phyloP scores from a whole-genome alignment of 2,888 invertebrate genomes.

The Aleiodes alternator region DNA sequence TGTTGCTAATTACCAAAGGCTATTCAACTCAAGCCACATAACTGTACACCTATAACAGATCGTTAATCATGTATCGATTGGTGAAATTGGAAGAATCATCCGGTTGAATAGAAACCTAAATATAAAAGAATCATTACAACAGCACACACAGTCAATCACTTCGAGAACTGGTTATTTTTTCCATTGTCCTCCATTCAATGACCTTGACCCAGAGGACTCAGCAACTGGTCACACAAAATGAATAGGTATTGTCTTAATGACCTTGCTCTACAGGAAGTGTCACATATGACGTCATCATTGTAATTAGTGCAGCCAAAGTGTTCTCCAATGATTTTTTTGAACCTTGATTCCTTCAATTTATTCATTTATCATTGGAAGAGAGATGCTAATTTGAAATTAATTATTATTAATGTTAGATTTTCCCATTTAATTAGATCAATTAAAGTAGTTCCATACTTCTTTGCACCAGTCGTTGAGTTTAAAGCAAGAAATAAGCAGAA shows the following conservation, averaged over 20 bases:
- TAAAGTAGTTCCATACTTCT: too few relatives aligned
- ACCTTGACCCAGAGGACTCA: slow-evolving; percentile 15
- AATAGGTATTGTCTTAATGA: slow-evolving; percentile 19
- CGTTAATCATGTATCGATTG: slow-evolving; percentile 52
- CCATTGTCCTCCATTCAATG: slow-evolving; percentile 8
- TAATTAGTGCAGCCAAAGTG: slow-evolving; percentile 6
- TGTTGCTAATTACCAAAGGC: slow-evolving; percentile 51
- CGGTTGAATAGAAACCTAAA: not conserved
- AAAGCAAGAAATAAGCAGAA: too few relatives aligned
- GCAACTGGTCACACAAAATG: slow-evolving; percentile 34
- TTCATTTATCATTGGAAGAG: slow-evolving; percentile 30
- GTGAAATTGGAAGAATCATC: slow-evolving; percentile 39
- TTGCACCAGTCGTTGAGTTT: too few relatives aligned
- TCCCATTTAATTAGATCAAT: too few relatives aligned
- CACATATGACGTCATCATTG: not conserved
- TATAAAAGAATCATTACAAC: not conserved
- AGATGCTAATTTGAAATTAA: too few relatives aligned
- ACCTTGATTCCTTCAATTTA: slow-evolving; percentile 56
- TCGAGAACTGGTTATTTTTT: too few relatives aligned
- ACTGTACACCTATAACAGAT: slow-evolving; percentile 42
- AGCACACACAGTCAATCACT: too few relatives aligned
- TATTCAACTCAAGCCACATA: slow-evolving; percentile 48
- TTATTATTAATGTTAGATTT: too few relatives aligned
- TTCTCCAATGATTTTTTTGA: not conserved
- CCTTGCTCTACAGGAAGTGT: slow-evolving; percentile 20